Conservation (phyloP, 2,888 invertebrate genomes). For the Drosophila subquinaria region DNA sequence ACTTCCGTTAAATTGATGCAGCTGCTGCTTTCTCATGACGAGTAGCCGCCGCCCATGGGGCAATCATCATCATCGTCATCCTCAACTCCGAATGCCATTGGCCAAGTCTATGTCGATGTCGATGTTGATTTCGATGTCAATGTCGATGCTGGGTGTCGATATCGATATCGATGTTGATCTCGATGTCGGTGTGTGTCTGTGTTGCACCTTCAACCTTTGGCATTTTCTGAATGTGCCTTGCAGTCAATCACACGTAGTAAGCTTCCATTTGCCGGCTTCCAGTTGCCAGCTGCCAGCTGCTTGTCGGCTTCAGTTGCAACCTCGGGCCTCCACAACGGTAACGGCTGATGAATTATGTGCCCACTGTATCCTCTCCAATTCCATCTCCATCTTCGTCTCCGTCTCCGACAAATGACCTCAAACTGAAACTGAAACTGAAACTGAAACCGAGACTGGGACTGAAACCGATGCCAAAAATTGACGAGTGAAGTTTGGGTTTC, state of each 20-base stretch:
- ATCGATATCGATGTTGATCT: constrained; percentile 4
- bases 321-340: constrained; percentile 7
- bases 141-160: background rate
- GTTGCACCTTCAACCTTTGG: constrained; percentile 53
- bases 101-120: background rate
- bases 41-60: constrained; percentile 43
- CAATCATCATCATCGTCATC: constrained; percentile 35
- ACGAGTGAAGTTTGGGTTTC: constrained; percentile 16
- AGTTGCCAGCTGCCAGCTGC: constrained; percentile 21
- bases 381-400: background rate
- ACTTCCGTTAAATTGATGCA: constrained; percentile 79
- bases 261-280: constrained; percentile 44
- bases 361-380: background rate
- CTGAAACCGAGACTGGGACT: constrained; percentile 6
- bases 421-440: constrained; percentile 7
- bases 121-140: background rate
- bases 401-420: constrained; percentile 42
- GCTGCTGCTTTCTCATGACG: constrained; percentile 61
- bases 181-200: constrained; percentile 14
- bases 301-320: background rate
- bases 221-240: constrained; percentile 35
- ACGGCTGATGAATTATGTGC: constrained; percentile 61
- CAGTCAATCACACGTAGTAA: constrained; percentile 74
- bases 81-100: constrained; percentile 4
- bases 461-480: constrained; percentile 19